Base-by-base conservation (phyloP, 2,888 invertebrate genomes). In the Xanthia icteritia region DNA sequence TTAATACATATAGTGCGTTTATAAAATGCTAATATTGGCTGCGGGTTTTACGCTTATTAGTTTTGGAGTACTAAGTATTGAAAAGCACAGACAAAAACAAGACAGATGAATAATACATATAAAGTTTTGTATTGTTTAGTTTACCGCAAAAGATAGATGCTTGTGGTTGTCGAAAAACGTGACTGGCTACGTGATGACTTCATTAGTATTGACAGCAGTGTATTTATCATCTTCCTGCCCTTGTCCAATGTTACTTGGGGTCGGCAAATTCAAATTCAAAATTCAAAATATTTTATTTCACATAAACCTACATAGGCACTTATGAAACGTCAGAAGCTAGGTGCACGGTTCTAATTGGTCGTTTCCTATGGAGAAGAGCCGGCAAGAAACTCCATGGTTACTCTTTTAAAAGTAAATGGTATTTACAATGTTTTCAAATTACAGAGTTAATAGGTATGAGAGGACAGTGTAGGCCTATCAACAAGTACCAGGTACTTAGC, bases 21-120 rank as follows among this genome's bases (percentile, higher is more conserved):
- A 60, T 64, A 36, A 48, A 58, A 45, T 51, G 31, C 15, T 58
- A 79, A 64, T 79, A 48, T 73, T 73, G 68, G 23, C 15, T 39
- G 56, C n/a, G 68, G 79, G 65, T 65, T 77, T 69, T 36, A 76
- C 42, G 51, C 36, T 51, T 31, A 39, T 36, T 13, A 17, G 2
- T 0, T n/a, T 27, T 51, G 23, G 23, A 39, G 39, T 60, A 42
- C 27, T 39, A 1, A 39, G 51, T 39, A 48, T 31, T 73, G 15
- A 73, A 66, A 48, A 20, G n/a, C n/a, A 39, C 5, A 27, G 54
- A 51, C 2, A 39, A 61, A 45, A 42, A 31, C 17, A 39, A 31
- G 0, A 11, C 0, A 1, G 0, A 66, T 36, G 9, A 36, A n/a
- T 51, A 36, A 36, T 42, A 36, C 23, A 2, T 23, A 11, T n/a